Evolutionary conservation across 2,888 invertebrate genomes (phyloP), one percentile per base, ranked within the genome.

Genomic region (Ptychoptera albimana): DNA sequence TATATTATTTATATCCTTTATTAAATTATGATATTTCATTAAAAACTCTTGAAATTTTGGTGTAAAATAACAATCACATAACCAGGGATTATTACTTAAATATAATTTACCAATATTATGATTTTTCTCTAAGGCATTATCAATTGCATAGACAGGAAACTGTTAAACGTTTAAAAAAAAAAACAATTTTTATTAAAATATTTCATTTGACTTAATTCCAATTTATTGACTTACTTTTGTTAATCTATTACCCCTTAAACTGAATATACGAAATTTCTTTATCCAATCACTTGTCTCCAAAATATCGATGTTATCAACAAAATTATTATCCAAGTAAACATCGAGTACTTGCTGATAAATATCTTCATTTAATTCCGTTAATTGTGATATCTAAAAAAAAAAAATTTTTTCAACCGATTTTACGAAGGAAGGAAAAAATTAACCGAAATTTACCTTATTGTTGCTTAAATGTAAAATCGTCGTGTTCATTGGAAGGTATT

Each of bases 211-310:
- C 7, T 23, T 23, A 23, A 5, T 23, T 23, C 7, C 7, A 23
- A 5, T 23, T 23, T 23, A 5, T 23, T 23, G 30, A 57, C 57
- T 54, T 60, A 85, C 84, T 70, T 83, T 79, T 43, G 74, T 72
- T 38, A 88, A 58, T 54, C 70, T 68, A 59, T 88, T 89, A 37
- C 79, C 79, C 37, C 75, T 71, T 31, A 89, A 68, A 54, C 82
- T 85, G n/a, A 88, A 66, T 3, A 83, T 74, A 42, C 86, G 71
- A 57, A 88, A 87, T 43, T 77, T 73, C 30, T 75, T 71, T 50
- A 88, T 70, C 85, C 85, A 89, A 54, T 77, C 74, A 0, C 83
- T 76, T 13, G 81, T 82, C 56, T 88, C 88, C 45, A 88, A 60
- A 2, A 74, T 71, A 37, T 77, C 75, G 37, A 81, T 73, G 38